Evolutionary conservation across 2,888 invertebrate species (phyloP), one percentile per base, ranked within the genome.

Genomic region (Spicauda simplicius): DNA sequence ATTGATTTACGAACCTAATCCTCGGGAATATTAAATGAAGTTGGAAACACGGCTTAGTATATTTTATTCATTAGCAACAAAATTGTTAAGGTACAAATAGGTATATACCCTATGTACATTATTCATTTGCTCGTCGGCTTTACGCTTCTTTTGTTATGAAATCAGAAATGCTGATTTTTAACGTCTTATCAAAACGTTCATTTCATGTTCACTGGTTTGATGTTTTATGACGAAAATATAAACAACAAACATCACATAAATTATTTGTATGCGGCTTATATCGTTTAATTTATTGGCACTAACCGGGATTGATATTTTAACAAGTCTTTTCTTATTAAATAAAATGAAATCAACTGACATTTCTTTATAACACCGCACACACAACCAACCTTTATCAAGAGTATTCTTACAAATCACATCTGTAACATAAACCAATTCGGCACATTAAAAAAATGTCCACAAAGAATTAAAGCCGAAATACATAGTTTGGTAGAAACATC

Each of bases 1-100:
- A 59, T 65, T 59, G 54, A 65, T 54, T 30, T 14, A 16, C 54
- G 16, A 18, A 18, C 18, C 25, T 54, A 45, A 54, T 30, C 41
- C 58, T 48, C 18, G 37, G 58, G 59, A 59, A 65, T 59, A 65
- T 65, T 65, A 53, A 54, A 59, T 65, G 65, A 59, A 65, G 58
- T 65, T 59, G 65, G 65, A 59, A 65, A 53, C 53, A 65, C 20
- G 54, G 59, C 59, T 59, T 65, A 65, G 59, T 65, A 65, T 65
- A 65, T 65, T 65, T 65, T 65, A 65, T 65, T 65, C 65, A 65
- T 65, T 65, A 60, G 54, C 65, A 59, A 20, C 53, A 54, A 65
- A 64, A 65, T 60, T 59, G 37, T 62, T 33, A 59, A 30, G 54
- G 25, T 33, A 54, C 59, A 55, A 65, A 55, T 60, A 55, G 14